Evolutionary conservation across 2,888 invertebrate species (phyloP).

Genomic region (Nephrotoma appendiculata): DNA sequence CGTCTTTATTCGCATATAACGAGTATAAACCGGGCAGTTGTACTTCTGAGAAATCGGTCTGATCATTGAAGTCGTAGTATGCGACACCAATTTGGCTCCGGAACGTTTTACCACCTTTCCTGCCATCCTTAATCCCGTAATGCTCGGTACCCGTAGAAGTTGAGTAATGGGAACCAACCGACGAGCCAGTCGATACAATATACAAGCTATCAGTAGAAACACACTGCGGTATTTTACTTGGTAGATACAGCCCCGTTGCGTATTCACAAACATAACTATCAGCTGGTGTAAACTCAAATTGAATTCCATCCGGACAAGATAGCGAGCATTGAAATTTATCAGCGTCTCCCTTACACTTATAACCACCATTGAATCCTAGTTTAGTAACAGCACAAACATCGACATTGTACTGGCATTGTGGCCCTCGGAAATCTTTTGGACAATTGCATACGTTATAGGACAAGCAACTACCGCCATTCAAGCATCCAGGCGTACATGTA

Average conservation of each 20-base stretch:
- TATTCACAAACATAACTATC: slow-evolving; percentile 51
- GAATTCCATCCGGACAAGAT: slow-evolving; percentile 47
- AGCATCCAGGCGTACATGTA: slow-evolving; percentile 54
- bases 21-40: slow-evolving; percentile 17
- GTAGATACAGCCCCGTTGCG: slow-evolving; percentile 46
- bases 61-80: slow-evolving; percentile 8
- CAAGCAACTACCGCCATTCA: slow-evolving; percentile 70
- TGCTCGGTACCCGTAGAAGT: neutral
- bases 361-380: slow-evolving; percentile 61
- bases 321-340: slow-evolving; percentile 48
- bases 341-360: slow-evolving; percentile 49
- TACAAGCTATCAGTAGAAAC: slow-evolving; percentile 36
- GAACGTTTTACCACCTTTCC: neutral
- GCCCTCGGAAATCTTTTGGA: slow-evolving; percentile 42
- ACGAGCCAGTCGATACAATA: slow-evolving; percentile 13
- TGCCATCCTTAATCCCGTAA: neutral
- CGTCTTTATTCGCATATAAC: slow-evolving; percentile 21
- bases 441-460: slow-evolving; percentile 67
- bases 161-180: neutral
- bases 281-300: slow-evolving; percentile 45
- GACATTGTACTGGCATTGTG: slow-evolving; percentile 33
- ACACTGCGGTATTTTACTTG: slow-evolving; percentile 59
- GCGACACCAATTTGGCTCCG: slow-evolving; percentile 2
- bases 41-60: slow-evolving; percentile 2
- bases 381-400: slow-evolving; percentile 45